Evolutionary conservation across 2,888 invertebrate genomes (phyloP).

Genomic region (Muschampia plurimacula): DNA sequence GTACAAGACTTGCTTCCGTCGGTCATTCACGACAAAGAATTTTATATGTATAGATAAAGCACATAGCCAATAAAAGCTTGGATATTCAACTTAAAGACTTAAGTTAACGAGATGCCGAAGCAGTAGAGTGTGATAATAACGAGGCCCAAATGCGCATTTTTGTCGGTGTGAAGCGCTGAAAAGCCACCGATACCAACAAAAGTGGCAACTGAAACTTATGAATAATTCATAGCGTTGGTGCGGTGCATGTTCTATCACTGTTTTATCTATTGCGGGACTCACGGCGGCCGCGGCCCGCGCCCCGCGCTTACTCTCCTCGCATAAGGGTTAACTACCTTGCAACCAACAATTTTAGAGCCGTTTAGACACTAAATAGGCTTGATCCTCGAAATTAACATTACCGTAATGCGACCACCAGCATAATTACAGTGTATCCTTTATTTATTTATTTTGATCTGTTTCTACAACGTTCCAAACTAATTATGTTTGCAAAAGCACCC

Average conservation of each 20-base stretch:
- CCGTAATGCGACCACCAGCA: conserved; percentile 71
- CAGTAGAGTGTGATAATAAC: conserved; percentile 76
- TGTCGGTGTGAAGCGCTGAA: conserved; percentile 82
- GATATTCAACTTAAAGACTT: conserved; percentile 31
- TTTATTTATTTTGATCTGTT: conserved; percentile 52
- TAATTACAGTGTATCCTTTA: conserved; percentile 62
- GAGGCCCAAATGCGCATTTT: conserved; percentile 81
- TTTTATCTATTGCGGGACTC: conserved; percentile 85
- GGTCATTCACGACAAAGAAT: conserved; percentile 6
- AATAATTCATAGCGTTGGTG: conserved; percentile 84
- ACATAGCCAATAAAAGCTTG: conserved; percentile 27
- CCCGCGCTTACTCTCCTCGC: conserved; percentile 56
- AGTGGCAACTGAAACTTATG: conserved; percentile 86
- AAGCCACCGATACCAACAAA: conserved; percentile 85
- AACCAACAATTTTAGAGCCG: conserved; percentile 78
- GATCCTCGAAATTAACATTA: conserved; percentile 79
- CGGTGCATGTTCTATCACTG: conserved; percentile 87
- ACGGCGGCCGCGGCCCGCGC: conserved; percentile 63
- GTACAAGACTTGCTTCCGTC: too few relatives aligned
- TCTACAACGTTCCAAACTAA: conserved; percentile 6
- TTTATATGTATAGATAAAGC: too few relatives aligned
- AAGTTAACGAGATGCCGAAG: conserved; percentile 58
- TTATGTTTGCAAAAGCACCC: conserved; percentile 10
- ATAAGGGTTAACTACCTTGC: conserved; percentile 83
- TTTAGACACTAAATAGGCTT: conserved; percentile 81